Percentiles rank a stretch among this genome's conserved stretches.
Conservation (phyloP, 2,113 vertebrate genomes). For the Microcebus tavaratra region DNA sequence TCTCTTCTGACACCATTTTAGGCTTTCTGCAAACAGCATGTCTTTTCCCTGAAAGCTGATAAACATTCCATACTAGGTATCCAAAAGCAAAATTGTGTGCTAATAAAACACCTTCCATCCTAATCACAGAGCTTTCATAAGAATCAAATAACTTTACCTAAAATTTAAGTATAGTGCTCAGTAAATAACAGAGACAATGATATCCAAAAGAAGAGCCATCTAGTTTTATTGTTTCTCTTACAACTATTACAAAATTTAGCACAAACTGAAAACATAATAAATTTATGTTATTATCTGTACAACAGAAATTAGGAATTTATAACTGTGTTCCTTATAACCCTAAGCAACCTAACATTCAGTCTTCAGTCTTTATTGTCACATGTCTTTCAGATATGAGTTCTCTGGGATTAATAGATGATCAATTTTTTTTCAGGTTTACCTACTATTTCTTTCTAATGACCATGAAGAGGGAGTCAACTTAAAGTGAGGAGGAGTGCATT, state of each 20-base stretch:
- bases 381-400: not conserved
- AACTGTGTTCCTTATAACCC: not conserved
- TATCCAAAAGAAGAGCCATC: not conserved
- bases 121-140: not conserved
- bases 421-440: not conserved
- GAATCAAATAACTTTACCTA: conserved; percentile 5
- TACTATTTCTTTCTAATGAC: not conserved
- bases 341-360: not conserved
- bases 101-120: not conserved
- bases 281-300: not conserved
- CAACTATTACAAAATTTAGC: not conserved
- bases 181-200: not conserved
- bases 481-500: not conserved
- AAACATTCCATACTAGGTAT: not conserved
- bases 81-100: not conserved
- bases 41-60: not conserved
- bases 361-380: not conserved
- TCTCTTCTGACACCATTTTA: not conserved
- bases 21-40: not conserved
- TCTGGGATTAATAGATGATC: not conserved
- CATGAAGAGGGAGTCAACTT: not conserved
- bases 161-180: not conserved
- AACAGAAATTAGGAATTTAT: not conserved
- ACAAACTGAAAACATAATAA: not conserved
- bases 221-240: not conserved